Percentiles rank a stretch among this genome's conserved stretches.
Evolutionary conservation across 2,888 invertebrate species (phyloP).

Genomic region (Dendrolimus pini): DNA sequence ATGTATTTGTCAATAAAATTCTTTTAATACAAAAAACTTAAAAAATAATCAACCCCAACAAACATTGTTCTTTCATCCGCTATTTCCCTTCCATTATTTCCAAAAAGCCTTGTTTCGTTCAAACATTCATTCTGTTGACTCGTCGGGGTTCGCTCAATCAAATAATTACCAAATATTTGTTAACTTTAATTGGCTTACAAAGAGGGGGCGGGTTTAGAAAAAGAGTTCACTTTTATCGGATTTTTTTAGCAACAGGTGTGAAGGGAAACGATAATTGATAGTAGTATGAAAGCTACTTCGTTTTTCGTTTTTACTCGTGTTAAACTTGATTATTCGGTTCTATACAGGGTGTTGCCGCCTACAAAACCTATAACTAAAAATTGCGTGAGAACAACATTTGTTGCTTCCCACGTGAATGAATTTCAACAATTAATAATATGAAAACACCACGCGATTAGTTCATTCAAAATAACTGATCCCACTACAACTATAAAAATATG

Average conservation of each 20-base stretch:
- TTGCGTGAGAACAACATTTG: too few relatives aligned
- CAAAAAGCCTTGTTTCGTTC: background rate
- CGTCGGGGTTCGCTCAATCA: constrained; percentile 27
- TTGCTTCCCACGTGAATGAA: too few relatives aligned
- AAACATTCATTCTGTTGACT: background rate
- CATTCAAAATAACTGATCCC: too few relatives aligned
- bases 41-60: background rate
- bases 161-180: constrained; percentile 56
- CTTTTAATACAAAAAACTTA: background rate
- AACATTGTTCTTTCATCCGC: background rate
- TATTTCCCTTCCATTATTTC: background rate
- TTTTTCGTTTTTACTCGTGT: background rate
- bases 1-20: background rate
- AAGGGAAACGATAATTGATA: too few relatives aligned
- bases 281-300: too few relatives aligned
- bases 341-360: too few relatives aligned
- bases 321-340: too few relatives aligned
- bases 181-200: constrained; percentile 38
- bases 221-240: constrained; percentile 2
- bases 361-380: too few relatives aligned
- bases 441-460: too few relatives aligned
- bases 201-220: constrained; percentile 23
- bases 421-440: too few relatives aligned
- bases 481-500: too few relatives aligned
- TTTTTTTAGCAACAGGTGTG: background rate